phyloP scores from a whole-genome alignment of 2,888 invertebrate genomes.

The Oligia strigilis region DNA sequence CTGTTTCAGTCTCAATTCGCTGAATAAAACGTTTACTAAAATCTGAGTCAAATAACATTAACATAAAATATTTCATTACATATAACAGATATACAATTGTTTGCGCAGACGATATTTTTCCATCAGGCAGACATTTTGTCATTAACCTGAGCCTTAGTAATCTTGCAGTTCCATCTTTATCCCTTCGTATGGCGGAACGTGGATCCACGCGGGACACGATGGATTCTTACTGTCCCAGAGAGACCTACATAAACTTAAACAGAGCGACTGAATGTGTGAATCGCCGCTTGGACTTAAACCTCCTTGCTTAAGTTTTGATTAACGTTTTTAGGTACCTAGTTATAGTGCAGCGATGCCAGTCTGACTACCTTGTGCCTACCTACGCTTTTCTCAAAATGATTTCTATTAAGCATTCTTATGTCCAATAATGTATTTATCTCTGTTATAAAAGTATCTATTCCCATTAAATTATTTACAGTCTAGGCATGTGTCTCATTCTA shows the following conservation, averaged over 20 bases:
- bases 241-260: not conserved
- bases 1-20: not conserved
- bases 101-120: not conserved
- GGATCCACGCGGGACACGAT: not conserved
- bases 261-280: not conserved
- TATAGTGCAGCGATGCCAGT: not conserved
- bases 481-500: constrained; percentile 33
- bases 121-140: not conserved
- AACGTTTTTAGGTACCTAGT: not conserved
- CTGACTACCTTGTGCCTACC: not conserved
- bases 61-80: not conserved
- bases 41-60: not conserved
- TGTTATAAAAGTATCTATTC: constrained; percentile 48
- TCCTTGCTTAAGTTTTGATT: not conserved
- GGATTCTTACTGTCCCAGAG: not conserved
- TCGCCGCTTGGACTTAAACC: not conserved
- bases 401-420: constrained; percentile 33
- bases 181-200: too few species aligned
- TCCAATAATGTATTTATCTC: constrained; percentile 21
- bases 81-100: not conserved
- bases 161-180: not conserved
- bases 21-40: not conserved
- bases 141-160: not conserved
- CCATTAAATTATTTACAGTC: constrained; percentile 55
- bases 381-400: constrained; percentile 11